Evolutionary conservation across 2,888 invertebrate species (phyloP).

Genomic region (Platerodrilus igneus): DNA sequence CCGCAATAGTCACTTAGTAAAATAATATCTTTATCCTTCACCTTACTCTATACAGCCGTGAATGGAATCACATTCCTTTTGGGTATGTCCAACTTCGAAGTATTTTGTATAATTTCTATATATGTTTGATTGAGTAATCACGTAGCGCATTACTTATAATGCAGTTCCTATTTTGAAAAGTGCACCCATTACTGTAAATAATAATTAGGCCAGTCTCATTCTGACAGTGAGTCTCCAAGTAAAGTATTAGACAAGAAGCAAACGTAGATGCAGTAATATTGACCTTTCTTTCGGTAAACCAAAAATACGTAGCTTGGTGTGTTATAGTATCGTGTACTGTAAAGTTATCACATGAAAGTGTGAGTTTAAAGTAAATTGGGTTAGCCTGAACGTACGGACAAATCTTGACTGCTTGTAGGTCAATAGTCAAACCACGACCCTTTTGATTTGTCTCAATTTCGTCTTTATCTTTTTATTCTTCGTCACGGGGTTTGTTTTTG

Average conservation of each 20-base stretch:
- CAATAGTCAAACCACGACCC: constrained; percentile 3
- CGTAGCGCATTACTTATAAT: constrained; percentile 1
- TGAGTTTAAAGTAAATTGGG: constrained; percentile 2
- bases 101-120: constrained; percentile 3
- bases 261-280: constrained; percentile 5
- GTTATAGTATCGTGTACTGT: background rate
- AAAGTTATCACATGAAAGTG: too few species aligned
- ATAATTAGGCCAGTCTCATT: constrained; percentile 6
- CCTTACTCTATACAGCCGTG: constrained; percentile 3
- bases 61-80: constrained; percentile 1
- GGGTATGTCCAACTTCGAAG: constrained; percentile 3
- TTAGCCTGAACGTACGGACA: constrained; percentile 2
- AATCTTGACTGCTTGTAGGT: constrained; percentile 2
- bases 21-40: constrained; percentile 1
- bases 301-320: background rate
- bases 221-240: background rate
- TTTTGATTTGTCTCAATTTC: background rate
- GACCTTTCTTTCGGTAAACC: constrained; percentile 3
- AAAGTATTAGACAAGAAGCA: constrained; percentile 3
- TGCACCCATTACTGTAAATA: constrained; percentile 2
- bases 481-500: background rate
- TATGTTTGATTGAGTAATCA: constrained; percentile 1
- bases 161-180: constrained; percentile 3
- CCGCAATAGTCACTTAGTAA: constrained; percentile 2
- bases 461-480: background rate